Evolutionary conservation across 2,113 vertebrate genomes (phyloP).

Genomic region (Burhinus bistriatus): DNA sequence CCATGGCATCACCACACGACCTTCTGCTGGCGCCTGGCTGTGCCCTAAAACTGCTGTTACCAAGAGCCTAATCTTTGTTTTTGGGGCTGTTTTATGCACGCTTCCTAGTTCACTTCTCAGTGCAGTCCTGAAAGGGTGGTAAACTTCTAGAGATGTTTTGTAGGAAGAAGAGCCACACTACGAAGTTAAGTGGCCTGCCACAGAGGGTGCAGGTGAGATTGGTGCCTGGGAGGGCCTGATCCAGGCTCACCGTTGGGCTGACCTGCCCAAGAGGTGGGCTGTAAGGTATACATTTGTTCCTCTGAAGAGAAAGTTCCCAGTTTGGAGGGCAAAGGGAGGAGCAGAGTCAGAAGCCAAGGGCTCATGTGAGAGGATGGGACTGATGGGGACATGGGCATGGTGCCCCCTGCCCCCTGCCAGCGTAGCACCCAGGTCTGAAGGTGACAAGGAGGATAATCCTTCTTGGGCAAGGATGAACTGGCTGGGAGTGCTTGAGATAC

Average conservation of each 20-base stretch:
- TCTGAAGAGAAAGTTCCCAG: neutral
- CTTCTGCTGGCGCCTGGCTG: neutral
- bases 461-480: neutral
- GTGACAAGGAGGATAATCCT: neutral
- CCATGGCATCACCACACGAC: accelerated
- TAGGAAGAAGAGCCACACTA: accelerated
- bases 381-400: neutral
- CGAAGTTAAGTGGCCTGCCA: neutral
- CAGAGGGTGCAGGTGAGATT: neutral
- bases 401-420: neutral
- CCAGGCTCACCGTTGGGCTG: neutral
- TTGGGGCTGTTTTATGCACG: neutral
- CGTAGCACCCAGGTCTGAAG: accelerated
- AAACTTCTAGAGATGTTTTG: neutral
- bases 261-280: neutral
- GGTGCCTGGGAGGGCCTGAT: neutral
- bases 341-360: neutral
- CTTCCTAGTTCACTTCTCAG: neutral
- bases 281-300: neutral
- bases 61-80: neutral
- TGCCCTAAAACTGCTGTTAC: neutral
- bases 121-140: neutral
- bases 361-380: neutral
- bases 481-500: neutral
- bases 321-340: neutral